These are phyloP conservation scores for Zygothrica quintamaculata DNA, from an alignment of 2,888 invertebrate genomes.

Conservation along the genomic window DNA sequence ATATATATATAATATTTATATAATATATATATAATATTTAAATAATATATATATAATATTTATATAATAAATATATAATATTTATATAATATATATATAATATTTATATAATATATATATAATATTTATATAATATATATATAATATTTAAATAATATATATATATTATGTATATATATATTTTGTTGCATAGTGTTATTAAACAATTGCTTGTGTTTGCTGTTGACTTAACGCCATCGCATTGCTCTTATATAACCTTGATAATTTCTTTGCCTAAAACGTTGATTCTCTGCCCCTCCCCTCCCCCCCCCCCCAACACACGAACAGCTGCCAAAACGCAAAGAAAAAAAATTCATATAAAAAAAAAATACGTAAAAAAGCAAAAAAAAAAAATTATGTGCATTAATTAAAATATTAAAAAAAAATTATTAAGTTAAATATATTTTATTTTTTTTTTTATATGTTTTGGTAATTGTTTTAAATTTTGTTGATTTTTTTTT, in stretches of 20 bases:
- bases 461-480: slow-evolving; percentile 20
- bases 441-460: slow-evolving; percentile 8
- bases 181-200: slow-evolving; percentile 39
- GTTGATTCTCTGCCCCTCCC: slow-evolving; percentile 28
- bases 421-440: slow-evolving; percentile 2
- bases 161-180: not conserved
- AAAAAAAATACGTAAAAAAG: not conserved
- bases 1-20: no score
- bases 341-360: slow-evolving; percentile 12
- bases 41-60: no score
- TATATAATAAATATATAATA: no score
- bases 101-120: no score
- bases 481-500: no score
- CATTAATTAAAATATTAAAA: no score
- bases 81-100: no score
- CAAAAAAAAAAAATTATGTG: slow-evolving; percentile 18
- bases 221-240: slow-evolving; percentile 32
- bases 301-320: no score
- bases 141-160: not conserved
- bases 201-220: slow-evolving; percentile 48
- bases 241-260: slow-evolving; percentile 68
- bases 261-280: slow-evolving; percentile 50
- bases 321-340: slow-evolving; percentile 59
- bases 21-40: no score
- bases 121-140: no score